Percentiles rank a stretch among this genome's conserved stretches.
Evolutionary conservation across 2,797 vertebrate genomes (phyloP).

Genomic region (Sciurus carolinensis): DNA sequence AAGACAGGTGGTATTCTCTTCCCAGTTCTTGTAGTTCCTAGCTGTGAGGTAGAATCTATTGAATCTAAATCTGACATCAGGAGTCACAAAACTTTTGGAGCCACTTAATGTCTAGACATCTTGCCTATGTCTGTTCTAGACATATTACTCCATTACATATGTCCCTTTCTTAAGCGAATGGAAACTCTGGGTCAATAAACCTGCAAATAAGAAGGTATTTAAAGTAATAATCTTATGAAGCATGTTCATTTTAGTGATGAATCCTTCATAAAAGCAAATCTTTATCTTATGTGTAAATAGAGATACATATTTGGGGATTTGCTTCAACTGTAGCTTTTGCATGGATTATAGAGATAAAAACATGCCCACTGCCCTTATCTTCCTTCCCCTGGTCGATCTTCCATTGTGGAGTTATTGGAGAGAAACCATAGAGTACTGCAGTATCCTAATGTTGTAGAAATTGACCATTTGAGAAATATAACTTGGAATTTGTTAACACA

Average conservation of each 20-base stretch:
- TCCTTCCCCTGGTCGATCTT: not conserved
- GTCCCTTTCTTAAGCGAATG: not conserved
- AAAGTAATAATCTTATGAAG: not conserved
- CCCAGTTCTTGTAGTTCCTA: not conserved
- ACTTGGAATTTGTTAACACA: not conserved
- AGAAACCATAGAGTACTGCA: not conserved
- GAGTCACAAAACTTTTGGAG: slow-evolving; percentile 50
- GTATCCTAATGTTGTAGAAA: not conserved
- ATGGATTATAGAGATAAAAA: not conserved
- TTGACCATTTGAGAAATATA: not conserved
- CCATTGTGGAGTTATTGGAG: not conserved
- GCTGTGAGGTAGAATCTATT: not conserved
- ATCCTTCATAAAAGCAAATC: slow-evolving; percentile 54
- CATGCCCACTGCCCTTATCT: not conserved
- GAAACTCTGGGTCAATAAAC: not conserved
- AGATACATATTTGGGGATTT: not conserved
- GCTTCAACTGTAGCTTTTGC: not conserved
- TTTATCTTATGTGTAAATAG: not conserved
- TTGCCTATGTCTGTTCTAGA: not conserved
- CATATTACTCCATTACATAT: not conserved
- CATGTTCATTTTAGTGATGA: slow-evolving; percentile 51
- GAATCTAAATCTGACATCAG: not conserved
- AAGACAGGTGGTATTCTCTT: not conserved
- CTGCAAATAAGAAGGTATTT: slow-evolving; percentile 44
- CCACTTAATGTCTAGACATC: not conserved